A percentile compares a stretch with the other conserved stretches of the same genome.
phyloP scores from a whole-genome alignment of 2,888 invertebrate genomes.

The Lithophane leautieri region DNA sequence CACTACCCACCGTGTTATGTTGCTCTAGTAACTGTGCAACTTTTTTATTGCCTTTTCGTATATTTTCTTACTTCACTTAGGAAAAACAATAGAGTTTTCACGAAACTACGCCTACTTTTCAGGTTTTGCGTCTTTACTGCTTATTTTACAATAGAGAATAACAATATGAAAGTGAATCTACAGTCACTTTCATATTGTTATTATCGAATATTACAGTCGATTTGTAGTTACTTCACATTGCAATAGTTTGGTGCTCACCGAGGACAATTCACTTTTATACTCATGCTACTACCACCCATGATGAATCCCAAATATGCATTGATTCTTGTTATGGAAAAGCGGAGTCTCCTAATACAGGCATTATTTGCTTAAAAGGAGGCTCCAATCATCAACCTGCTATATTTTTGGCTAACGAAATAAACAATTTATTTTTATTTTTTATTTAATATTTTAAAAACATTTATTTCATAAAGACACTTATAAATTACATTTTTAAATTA shows the following conservation, averaged over 20 bases:
- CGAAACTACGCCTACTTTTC: constrained; percentile 43
- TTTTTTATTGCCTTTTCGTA: constrained; percentile 65
- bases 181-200: constrained; percentile 6
- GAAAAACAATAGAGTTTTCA: constrained; percentile 59
- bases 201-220: constrained; percentile 19
- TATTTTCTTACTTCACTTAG: constrained; percentile 53
- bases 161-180: no score
- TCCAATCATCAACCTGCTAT: no score
- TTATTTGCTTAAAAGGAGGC: no score
- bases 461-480: no score
- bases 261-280: not conserved
- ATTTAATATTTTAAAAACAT: no score
- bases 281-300: not conserved
- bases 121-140: constrained; percentile 29
- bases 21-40: constrained; percentile 77
- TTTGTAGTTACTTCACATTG: constrained; percentile 12
- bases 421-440: no score
- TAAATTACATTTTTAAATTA: no score
- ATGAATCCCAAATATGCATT: not conserved
- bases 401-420: no score
- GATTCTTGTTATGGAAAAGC: no score
- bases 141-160: constrained; percentile 20
- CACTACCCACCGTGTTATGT: constrained; percentile 76
- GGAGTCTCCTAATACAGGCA: no score
- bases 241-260: not conserved